These are phyloP conservation scores for Aspiorhynchus laticeps DNA, from an alignment of 2,113 vertebrate genomes.

Conservation along the genomic window DNA sequence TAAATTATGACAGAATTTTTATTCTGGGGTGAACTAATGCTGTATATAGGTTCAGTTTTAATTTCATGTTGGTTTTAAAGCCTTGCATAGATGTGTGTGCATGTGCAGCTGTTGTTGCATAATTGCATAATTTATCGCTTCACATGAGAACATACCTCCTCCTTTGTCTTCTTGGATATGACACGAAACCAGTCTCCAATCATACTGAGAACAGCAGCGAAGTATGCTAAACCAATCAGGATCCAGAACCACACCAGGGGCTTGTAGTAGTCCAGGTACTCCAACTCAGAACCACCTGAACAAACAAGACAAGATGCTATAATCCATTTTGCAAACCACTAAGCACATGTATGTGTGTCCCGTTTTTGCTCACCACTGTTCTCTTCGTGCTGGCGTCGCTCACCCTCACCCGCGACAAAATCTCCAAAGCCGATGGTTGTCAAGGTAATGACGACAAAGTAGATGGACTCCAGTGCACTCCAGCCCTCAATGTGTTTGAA, in stretches of 20 bases:
- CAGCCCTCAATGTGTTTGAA: conserved; percentile 99
- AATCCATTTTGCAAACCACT: background rate
- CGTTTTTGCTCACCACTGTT: conserved; percentile 30
- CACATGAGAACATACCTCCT: conserved; percentile 81
- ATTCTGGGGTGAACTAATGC: background rate
- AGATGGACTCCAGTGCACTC: conserved; percentile 94
- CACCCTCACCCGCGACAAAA: conserved; percentile 90
- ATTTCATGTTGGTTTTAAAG: background rate
- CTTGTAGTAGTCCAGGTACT: conserved; percentile 94
- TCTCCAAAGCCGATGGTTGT: conserved; percentile 98
- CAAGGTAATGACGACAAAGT: conserved; percentile 98
- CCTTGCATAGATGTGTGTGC: background rate
- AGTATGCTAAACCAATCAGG: conserved; percentile 97
- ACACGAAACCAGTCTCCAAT: conserved; percentile 98
- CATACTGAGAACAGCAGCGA: conserved; percentile 98
- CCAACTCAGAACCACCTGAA: conserved; percentile 87
- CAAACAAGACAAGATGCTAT: background rate
- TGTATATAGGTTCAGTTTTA: background rate
- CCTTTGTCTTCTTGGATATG: conserved; percentile 98
- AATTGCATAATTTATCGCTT: background rate
- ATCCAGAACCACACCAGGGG: conserved; percentile 99
- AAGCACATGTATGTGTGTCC: background rate
- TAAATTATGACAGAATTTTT: background rate
- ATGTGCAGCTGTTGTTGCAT: background rate
- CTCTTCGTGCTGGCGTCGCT: conserved; percentile 44